Base-by-base conservation (phyloP, 2,113 vertebrate genomes). In the Loxodonta africana region DNA sequence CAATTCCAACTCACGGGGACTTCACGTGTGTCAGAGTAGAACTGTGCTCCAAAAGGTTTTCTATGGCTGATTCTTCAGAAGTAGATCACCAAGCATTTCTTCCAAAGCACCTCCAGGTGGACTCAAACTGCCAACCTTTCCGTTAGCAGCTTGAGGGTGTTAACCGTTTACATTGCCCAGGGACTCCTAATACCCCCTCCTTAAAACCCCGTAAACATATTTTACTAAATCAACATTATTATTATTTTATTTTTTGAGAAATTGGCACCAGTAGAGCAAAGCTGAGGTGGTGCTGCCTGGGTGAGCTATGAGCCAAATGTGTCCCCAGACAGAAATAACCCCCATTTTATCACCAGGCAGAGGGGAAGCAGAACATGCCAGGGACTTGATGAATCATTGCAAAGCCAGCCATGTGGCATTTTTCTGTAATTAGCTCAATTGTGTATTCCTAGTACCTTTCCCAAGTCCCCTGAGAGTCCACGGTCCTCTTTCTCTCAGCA, bases 351-450 rank as follows among this genome's bases (percentile, higher is more conserved):
- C 87, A 82, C 41, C n/a, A 80, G 87, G 65, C n/a, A 67, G 83
- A 96, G 62, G 83, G 44, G 46, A 67, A 91, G 48, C 28, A 65
- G 83, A 87, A 81, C 37, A 78, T 41, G 76, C 71, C 92, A 57
- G 63, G 15, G 81, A 25, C 95, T 90, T 73, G 89, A 86, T 81
- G 67, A 88, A 87, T 80, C 46, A 33, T 74, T 84, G 28, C n/a
- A 83, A 87, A 85, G 48, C 62, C 92, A 95, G 76, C 81, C 90
- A 83, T 23, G 87, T 93, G 84, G 89, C 41, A 48, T 87, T 83
- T 95, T 95, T 88, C 77, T 85, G 82, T 78, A 83, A 97, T 95
- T 93, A 93, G 83, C 73, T 83, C 77, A 41, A 88, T 28, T n/a
- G 80, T 51, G 8, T 53, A 53, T 44, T 83, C 87, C 63, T 30